These are phyloP conservation scores for Oscheius sp. DNA, from an alignment of 2,888 invertebrate species.

Conservation along the genomic window DNA sequence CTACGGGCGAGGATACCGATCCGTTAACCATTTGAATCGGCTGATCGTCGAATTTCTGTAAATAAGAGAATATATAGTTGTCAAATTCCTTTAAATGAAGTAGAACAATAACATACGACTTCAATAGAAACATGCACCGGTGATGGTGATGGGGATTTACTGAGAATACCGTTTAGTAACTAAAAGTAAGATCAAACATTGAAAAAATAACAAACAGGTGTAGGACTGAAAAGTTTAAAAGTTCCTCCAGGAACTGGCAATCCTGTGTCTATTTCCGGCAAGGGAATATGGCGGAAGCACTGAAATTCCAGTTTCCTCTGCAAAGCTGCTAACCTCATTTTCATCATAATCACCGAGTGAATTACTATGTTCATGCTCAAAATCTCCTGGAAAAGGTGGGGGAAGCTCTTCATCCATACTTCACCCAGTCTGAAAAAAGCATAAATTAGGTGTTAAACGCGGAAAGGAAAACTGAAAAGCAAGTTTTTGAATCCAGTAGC, in stretches of 20 bases:
- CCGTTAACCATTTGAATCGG: too few species aligned
- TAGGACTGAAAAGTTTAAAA: neutral
- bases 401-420: conserved; percentile 29
- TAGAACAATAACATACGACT: too few species aligned
- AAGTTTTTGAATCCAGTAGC: too few species aligned
- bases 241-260: neutral
- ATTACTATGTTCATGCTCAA: conserved; percentile 1
- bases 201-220: neutral
- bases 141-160: too few species aligned
- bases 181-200: too few species aligned
- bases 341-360: conserved; percentile 4
- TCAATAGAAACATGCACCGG: too few species aligned
- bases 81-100: too few species aligned
- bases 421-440: neutral
- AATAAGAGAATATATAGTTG: too few species aligned
- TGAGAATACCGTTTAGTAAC: too few species aligned
- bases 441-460: neutral
- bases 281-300: conserved; percentile 1
- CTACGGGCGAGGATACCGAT: too few species aligned
- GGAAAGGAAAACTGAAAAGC: too few species aligned
- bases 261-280: conserved; percentile 1
- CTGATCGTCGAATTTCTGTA: too few species aligned
- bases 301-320: neutral
- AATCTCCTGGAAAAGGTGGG: conserved; percentile 23
- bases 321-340: neutral